Base-by-base conservation (phyloP, 2,888 invertebrate genomes). In the Ametastegia equiseti region DNA sequence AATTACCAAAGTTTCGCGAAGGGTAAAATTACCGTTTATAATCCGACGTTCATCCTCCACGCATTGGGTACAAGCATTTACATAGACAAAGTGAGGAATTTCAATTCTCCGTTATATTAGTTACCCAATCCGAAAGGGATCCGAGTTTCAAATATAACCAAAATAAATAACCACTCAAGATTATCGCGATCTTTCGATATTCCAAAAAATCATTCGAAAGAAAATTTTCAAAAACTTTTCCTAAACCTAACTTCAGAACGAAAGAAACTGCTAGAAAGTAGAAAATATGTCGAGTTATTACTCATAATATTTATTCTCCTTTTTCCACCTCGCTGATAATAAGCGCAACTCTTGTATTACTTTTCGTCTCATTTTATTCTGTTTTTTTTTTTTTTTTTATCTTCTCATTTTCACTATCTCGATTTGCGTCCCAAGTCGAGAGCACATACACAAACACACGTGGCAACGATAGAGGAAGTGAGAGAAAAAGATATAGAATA, bases 1-100 rank as follows among this genome's bases (percentile, higher is more conserved):
- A 71, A 71, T 71, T 54, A 54, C 75, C 54, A 75, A 75, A 75
- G 75, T 75, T 75, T 75, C 54, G 54, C 75, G 50, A 54, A 75
- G 75, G 75, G 75, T 75, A 33, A 54, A 75, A 75, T 54, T 54
- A 75, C 54, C 54, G 54, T 19, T 75, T 54, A 75, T 75, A 75
- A 75, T 75, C 75, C 75, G 23, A 54, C 50, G 75, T 75, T 75
- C 54, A 50, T 50, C n/a, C n/a, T n/a, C 36, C 75, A 33, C n/a
- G 6, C 33, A 54, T 33, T 50, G 33, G 36, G 54, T 75, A n/a
- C 45, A 47, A 27, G 19, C 33, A 67, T 67, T 36, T 67, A 67
- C 27, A 45, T 71, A 30, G 71, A 71, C 71, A n/a, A 71, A 71
- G 47, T 71, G 71, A 71, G 45, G 47, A 71, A 71, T 71, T 71